Evolutionary conservation across 2,113 vertebrate species (phyloP), one percentile per base, ranked within the genome.

Genomic region (Amphilophus citrinellus): DNA sequence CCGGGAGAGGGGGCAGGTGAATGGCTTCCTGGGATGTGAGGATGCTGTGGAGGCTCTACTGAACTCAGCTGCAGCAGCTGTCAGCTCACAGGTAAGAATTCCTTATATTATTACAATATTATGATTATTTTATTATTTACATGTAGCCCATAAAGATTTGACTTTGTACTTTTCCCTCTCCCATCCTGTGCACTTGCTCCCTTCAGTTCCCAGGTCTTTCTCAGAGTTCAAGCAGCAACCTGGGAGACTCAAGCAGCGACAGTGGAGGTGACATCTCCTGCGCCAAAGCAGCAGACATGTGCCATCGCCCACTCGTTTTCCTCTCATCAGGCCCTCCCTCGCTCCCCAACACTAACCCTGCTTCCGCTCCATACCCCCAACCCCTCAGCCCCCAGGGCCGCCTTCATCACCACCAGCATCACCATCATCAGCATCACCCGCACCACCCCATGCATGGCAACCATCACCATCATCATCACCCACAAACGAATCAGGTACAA

Each of bases 1-100:
- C 77, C 84, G 95, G 68, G 96, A 96, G 92, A 96, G 96, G 95
- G 98, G 96, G 93, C 96, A 95, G 53, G 97, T 3, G 91, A 98
- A 96, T 89, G 97, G 66, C 88, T 99, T 96, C 93, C 93, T 99
- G 93, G 99, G 98, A 32, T 98, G 98, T 0, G 98, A 99, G 94
- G 98, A 99, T 13, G 97, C 98, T 13, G 97, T 99, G 66, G 98
- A 99, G 96, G 98, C 98, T 27, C 95, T 99, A 79, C 87, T 96
- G 53, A 98, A 98, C 91, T 98, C 98, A 0, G 97, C 98, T 89
- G 98, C 98, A 60, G 95, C 94, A 18, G 95, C 95, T 5, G 95
- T 97, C 47, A 96, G 91, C 89, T 98, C 98, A 80, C 98, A 98
- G 95, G 96, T 99, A 94, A 96, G 80, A n/a, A 77, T 24, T 6